These are phyloP conservation scores for Argentina silus DNA, from an alignment of 2,797 vertebrate genomes.

Conservation along the genomic window DNA sequence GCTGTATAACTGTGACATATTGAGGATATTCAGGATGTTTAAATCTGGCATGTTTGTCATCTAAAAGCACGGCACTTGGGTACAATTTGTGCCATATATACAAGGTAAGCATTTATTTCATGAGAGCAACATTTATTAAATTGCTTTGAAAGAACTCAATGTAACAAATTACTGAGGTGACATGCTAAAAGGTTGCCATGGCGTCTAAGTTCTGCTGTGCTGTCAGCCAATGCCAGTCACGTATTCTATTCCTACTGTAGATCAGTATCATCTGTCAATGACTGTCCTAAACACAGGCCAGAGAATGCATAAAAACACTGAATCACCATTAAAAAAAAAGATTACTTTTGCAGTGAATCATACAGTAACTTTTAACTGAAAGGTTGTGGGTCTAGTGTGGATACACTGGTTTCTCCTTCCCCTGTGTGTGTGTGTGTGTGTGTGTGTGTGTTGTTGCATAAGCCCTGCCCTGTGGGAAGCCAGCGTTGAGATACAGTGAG, in stretches of 20 bases:
- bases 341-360: no score
- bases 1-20: neutral
- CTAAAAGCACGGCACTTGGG: neutral
- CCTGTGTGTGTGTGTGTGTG: no score
- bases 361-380: no score
- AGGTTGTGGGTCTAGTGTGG: no score
- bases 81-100: slow-evolving; percentile 8
- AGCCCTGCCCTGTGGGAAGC: slow-evolving; percentile 7
- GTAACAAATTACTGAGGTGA: slow-evolving; percentile 11
- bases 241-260: neutral
- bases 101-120: slow-evolving; percentile 1
- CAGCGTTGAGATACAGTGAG: neutral
- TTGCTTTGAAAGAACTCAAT: neutral
- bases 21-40: slow-evolving; percentile 13
- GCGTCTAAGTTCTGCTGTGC: neutral
- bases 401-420: no score
- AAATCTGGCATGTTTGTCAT: slow-evolving; percentile 10
- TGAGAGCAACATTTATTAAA: neutral
- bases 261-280: neutral
- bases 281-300: no score
- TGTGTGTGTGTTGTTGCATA: slow-evolving; percentile 27
- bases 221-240: neutral
- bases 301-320: no score
- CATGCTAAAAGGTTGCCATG: slow-evolving; percentile 9
- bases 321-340: no score